Evolutionary conservation across 2,797 vertebrate species (phyloP).

Genomic region (Psittacula echo): DNA sequence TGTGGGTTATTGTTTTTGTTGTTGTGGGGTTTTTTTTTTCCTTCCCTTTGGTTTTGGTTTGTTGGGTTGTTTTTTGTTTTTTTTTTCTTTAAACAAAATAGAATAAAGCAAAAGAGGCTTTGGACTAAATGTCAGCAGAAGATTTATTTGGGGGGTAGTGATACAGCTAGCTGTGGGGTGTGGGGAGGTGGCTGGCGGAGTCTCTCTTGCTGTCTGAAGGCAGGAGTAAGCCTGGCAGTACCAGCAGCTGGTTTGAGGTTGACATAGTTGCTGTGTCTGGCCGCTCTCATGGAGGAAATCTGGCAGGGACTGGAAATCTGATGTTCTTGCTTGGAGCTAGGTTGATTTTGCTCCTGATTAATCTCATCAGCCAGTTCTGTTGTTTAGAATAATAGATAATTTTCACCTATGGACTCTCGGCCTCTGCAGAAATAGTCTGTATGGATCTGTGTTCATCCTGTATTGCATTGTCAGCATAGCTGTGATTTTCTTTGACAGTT

Average conservation of each 20-base stretch:
- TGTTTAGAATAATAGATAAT: conserved; percentile 67
- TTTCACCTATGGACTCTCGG: conserved; percentile 54
- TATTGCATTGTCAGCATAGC: conserved; percentile 74
- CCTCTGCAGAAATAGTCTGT: conserved; percentile 66
- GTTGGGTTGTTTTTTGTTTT: neutral
- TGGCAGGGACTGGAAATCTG: conserved; percentile 8
- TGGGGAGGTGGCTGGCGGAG: conserved; percentile 7
- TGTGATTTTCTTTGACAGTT: conserved; percentile 72
- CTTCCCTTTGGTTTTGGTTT: neutral
- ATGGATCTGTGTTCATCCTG: conserved; percentile 69
- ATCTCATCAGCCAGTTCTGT: conserved; percentile 55
- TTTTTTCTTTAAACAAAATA: conserved; percentile 24
- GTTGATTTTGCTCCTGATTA: conserved; percentile 76
- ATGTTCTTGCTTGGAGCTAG: conserved; percentile 49
- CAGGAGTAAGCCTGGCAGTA: conserved; percentile 32
- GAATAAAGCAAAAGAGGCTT: conserved; percentile 35
- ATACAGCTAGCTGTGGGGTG: conserved; percentile 9
- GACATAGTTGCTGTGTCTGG: conserved; percentile 56
- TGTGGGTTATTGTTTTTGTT: neutral
- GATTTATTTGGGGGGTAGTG: conserved; percentile 30
- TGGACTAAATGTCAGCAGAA: conserved; percentile 60
- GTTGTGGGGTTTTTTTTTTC: neutral
- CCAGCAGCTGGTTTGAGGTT: conserved; percentile 39
- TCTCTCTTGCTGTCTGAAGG: conserved; percentile 55
- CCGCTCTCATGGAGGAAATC: conserved; percentile 58